Evolutionary conservation across 2,113 vertebrate genomes (phyloP).

Genomic region (Dicerorhinus sumatrensis): DNA sequence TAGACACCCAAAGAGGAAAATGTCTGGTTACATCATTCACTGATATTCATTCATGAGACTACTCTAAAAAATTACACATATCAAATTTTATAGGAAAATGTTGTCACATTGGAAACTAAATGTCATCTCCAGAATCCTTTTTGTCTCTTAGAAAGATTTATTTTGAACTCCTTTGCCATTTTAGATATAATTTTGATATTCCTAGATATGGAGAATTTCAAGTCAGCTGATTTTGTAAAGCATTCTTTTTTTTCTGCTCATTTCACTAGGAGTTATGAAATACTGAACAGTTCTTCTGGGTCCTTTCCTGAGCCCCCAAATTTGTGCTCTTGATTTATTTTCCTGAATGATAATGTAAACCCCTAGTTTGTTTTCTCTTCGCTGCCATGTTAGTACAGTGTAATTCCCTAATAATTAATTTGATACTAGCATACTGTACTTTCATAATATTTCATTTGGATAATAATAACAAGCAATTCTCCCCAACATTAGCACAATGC

Average conservation of each 20-base stretch:
- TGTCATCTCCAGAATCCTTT: not conserved
- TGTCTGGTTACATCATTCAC: not conserved
- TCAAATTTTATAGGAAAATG: not conserved
- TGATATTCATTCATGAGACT: not conserved
- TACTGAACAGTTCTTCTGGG: not conserved
- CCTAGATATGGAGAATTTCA: not conserved
- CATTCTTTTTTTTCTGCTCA: not conserved
- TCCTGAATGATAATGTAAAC: not conserved
- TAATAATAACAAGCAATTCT: slow-evolving; percentile 36
- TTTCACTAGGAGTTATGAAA: slow-evolving; percentile 25
- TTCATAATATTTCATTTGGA: slow-evolving; percentile 6
- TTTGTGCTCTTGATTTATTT: not conserved
- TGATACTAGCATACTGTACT: not conserved
- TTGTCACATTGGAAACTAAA: not conserved
- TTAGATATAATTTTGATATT: not conserved
- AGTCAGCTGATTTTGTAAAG: slow-evolving; percentile 12
- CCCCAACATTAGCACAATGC: not conserved
- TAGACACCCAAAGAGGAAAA: not conserved
- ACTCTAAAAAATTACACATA: not conserved
- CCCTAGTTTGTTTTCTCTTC: not conserved
- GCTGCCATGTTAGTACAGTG: too few relatives aligned
- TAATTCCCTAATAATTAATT: slow-evolving; percentile 30
- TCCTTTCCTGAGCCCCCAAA: not conserved
- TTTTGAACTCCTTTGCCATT: not conserved
- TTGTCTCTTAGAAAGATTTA: not conserved